Evolutionary conservation across 35 echinoderm and acorn worm species (phyloP).

Genomic region (Heliocidaris erythrogramma): DNA sequence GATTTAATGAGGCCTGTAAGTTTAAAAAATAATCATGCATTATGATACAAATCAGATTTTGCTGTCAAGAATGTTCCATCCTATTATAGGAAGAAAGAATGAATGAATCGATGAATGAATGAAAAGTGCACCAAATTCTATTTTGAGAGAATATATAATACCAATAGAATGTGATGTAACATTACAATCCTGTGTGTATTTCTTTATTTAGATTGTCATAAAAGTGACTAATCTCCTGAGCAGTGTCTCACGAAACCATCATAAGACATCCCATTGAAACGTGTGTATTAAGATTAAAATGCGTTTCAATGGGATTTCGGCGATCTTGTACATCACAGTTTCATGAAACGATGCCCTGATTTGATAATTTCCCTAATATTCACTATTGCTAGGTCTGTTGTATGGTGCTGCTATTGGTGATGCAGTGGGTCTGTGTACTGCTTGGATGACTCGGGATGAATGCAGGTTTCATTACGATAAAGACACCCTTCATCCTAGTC

Average conservation of each 20-base stretch:
- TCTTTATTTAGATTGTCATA: background rate
- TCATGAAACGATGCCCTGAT: background rate
- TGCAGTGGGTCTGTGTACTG: conserved; percentile 70
- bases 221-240: background rate
- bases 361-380: background rate
- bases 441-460: conserved; percentile 59
- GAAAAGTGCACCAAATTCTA: too few relatives aligned
- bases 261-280: too few relatives aligned
- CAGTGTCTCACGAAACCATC: too few relatives aligned
- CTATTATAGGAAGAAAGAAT: background rate
- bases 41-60: background rate
- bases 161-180: background rate
- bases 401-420: conserved; percentile 86
- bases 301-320: too few relatives aligned
- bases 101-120: too few relatives aligned
- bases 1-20: too few relatives aligned
- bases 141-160: too few relatives aligned
- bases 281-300: too few relatives aligned
- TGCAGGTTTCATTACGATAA: conserved; percentile 78
- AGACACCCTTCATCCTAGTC: conserved; percentile 46
- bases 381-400: conserved; percentile 47
- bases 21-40: too few relatives aligned
- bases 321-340: too few relatives aligned
- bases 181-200: background rate
- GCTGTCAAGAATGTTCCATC: background rate